Base-by-base conservation (phyloP, 2,888 invertebrate species). In the Chrysomela aeneicollis region DNA sequence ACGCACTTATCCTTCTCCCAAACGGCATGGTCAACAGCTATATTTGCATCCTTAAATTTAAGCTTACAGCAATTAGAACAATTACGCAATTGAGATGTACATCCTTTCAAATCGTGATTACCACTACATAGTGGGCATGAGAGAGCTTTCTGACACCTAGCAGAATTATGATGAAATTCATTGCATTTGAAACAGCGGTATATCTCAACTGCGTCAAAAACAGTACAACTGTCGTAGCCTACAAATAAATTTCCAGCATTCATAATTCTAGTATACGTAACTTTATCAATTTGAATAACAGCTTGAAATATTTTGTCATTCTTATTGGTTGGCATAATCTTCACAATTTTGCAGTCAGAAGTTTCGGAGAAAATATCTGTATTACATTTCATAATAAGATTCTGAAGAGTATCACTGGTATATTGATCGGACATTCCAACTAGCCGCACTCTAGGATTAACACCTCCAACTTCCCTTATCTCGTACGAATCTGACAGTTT, bases 241-340 rank as follows among this genome's bases (percentile, higher is more conserved):
- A 62, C 42, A 22, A 55, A 57, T 51, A 62, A 50, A 53, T 51
- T 58, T n/a, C 58, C 61, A 5, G 32, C 42, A 6, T 26, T 32
- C 1, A 61, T 32, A 18, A 30, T 30, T 18, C 21, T 15, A 5
- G 59, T 54, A 61, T 61, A 61, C 17, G 37, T 17, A 0, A 1
- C n/a, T 58, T 54, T 65, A 18, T 61, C 49, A 22, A 65, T 12
- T 35, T 65, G 58, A 17, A 65, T 22, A 18, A 65, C 22, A 6
- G 58, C 55, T 22, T 58, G 59, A 21, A n/a, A 63, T 10, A 57
- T 37, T 32, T 63, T 51, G 21, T 19, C 10, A 17, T 54, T 57
- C 1, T 55, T 55, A 5, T 47, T 61, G 2, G 46, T 65, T 3
- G 46, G 51, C 50, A 53, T 52, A 2, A 61, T 46, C 32, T 65